A percentile compares a stretch with the other conserved stretches of the same genome.
Conservation (phyloP, 2,797 vertebrate genomes). For the Brachyrhaphis roseni region DNA sequence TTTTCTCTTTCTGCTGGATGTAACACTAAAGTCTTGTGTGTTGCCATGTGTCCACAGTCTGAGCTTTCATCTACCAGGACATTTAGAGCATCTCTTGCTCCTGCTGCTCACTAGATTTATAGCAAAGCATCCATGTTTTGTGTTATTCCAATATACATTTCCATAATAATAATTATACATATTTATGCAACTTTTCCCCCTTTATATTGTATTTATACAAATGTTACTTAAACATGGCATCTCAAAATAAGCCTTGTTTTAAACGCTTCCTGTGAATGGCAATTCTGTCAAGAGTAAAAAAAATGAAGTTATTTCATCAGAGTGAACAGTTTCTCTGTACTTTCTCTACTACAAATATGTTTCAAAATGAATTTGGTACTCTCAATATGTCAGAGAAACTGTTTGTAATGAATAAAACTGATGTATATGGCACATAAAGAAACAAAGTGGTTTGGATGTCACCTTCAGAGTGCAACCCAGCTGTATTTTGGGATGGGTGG, state of each 20-base stretch:
- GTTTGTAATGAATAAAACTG: not conserved
- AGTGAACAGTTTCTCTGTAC: not conserved
- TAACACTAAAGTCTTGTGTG: not conserved
- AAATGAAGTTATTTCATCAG: not conserved
- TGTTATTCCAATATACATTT: not conserved
- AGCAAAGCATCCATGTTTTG: not conserved
- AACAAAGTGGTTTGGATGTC: not conserved
- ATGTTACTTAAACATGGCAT: not conserved
- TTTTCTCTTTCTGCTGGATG: not conserved
- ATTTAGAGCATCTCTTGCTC: not conserved
- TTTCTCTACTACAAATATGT: not conserved
- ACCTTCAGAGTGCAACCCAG: constrained; percentile 37
- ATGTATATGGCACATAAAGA: not conserved
- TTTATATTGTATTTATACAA: not conserved
- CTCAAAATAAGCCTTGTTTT: not conserved
- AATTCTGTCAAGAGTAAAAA: not conserved
- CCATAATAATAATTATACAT: not conserved
- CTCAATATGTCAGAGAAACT: not conserved
- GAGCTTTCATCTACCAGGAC: not conserved
- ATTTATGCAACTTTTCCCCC: not conserved
- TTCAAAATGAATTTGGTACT: not conserved
- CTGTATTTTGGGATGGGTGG: constrained; percentile 1
- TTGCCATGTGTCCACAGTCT: not conserved
- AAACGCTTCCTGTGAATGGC: not conserved
- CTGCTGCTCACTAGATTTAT: not conserved